Conservation (phyloP, 2,888 invertebrate species). For the Ceraclea dissimilis region DNA sequence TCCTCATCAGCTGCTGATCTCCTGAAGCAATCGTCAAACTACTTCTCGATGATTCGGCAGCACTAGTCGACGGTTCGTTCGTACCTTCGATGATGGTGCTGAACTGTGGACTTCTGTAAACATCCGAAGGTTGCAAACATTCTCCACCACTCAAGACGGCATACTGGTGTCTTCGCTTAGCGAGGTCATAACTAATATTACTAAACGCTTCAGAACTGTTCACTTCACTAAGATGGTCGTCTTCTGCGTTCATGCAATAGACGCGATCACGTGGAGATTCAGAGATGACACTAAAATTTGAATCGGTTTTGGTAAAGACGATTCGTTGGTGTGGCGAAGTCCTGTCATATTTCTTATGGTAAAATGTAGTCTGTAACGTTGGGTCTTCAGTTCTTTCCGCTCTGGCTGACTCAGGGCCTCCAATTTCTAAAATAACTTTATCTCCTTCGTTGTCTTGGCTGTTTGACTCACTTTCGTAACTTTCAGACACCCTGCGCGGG, state of each 20-base stretch:
- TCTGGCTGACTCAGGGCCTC: constrained; percentile 35
- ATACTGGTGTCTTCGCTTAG: not conserved
- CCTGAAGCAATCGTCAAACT: not conserved
- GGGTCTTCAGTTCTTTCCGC: constrained; percentile 28
- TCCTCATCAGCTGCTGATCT: constrained; percentile 14
- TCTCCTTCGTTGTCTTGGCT: constrained; percentile 35
- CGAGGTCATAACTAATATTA: constrained; percentile 6
- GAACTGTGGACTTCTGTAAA: constrained; percentile 3
- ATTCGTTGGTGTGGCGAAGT: constrained; percentile 42
- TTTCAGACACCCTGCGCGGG: constrained; percentile 23
- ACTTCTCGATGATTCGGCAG: not conserved
- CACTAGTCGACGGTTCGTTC: not conserved
- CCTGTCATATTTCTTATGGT: constrained; percentile 48
- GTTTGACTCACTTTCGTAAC: constrained; percentile 16
- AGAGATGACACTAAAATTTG: constrained; percentile 7
- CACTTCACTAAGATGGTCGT: not conserved
- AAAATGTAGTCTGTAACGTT: constrained; percentile 37
- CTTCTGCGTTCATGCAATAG: constrained; percentile 3
- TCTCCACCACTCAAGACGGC: not conserved
- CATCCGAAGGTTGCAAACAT: constrained; percentile 3
- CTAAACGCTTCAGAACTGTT: not conserved
- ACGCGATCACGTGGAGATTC: constrained; percentile 16
- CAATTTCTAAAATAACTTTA: constrained; percentile 46
- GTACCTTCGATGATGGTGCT: not conserved
- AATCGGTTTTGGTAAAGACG: constrained; percentile 19